A percentile compares a stretch with the other conserved stretches of the same genome.
Conservation (phyloP, 2,888 invertebrate species). For the Cartodere bifasciata region DNA sequence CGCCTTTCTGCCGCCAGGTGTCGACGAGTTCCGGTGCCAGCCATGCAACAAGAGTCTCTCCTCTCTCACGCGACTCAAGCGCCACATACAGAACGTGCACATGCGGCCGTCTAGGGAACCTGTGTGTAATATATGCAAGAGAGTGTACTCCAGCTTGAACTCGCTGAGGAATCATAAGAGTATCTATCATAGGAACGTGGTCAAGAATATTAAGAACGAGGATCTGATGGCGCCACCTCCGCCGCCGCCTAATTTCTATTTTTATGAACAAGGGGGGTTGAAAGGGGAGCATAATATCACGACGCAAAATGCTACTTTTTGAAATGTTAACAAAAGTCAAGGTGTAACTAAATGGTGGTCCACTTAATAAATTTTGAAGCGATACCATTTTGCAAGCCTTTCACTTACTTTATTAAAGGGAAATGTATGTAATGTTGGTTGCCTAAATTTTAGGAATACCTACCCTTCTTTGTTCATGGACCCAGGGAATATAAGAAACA, state of each 20-base stretch:
- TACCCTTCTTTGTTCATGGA: too few relatives aligned
- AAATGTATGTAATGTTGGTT: too few relatives aligned
- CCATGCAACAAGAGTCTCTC: constrained; percentile 85
- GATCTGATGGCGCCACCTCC: constrained; percentile 32
- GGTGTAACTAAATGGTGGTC: too few relatives aligned
- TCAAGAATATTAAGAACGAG: constrained; percentile 56
- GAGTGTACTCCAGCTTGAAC: constrained; percentile 84
- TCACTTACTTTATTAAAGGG: too few relatives aligned
- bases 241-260: constrained; percentile 13
- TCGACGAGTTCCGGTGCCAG: constrained; percentile 82
- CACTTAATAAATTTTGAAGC: too few relatives aligned
- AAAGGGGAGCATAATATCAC: too few relatives aligned
- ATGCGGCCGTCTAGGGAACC: constrained; percentile 83
- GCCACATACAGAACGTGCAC: constrained; percentile 86
- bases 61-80: constrained; percentile 75
- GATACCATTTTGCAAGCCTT: too few relatives aligned
- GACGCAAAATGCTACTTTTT: too few relatives aligned
- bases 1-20: constrained; percentile 50
- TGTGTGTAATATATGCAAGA: constrained; percentile 84
- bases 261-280: constrained; percentile 1
- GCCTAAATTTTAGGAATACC: too few relatives aligned
- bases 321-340: too few relatives aligned
- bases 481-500: too few relatives aligned
- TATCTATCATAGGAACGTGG: constrained; percentile 72
- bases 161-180: constrained; percentile 86